Percentiles rank a stretch among this genome's conserved stretches.
Conservation (phyloP, 2,888 invertebrate species). For the Epirrhoe tristata region DNA sequence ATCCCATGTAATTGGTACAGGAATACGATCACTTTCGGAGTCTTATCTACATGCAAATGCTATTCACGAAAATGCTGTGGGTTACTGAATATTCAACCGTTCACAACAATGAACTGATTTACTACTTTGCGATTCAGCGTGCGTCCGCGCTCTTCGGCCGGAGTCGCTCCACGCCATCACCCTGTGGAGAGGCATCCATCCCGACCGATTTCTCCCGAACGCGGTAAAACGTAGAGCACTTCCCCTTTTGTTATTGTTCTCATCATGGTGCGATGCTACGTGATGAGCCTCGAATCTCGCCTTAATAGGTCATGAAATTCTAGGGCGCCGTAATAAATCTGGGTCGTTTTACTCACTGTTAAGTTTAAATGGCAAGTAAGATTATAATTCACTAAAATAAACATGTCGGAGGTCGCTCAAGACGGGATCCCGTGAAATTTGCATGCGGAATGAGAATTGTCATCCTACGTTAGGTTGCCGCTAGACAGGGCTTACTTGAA, state of each 20-base stretch:
- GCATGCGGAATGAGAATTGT: conserved; percentile 73
- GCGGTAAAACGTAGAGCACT: conserved; percentile 51
- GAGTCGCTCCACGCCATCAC: conserved; percentile 60
- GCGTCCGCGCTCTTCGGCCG: conserved; percentile 69
- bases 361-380: conserved; percentile 50
- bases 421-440: conserved; percentile 63
- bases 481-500: conserved; percentile 59
- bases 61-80: conserved; percentile 59
- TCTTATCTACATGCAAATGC: conserved; percentile 63
- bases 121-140: conserved; percentile 75
- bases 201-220: conserved; percentile 58
- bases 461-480: conserved; percentile 62
- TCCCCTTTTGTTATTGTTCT: conserved; percentile 51
- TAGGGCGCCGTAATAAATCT: conserved; percentile 45
- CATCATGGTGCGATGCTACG: conserved; percentile 53
- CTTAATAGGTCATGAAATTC: conserved; percentile 60
- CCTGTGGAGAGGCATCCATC: conserved; percentile 54
- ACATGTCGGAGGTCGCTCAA: conserved; percentile 54
- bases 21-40: conserved; percentile 52
- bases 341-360: conserved; percentile 50
- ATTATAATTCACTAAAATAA: conserved; percentile 58
- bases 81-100: conserved; percentile 71
- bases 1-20: conserved; percentile 31
- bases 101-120: conserved; percentile 76
- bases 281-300: conserved; percentile 54